Conservation (phyloP, 30 jellyfish, hydroid and myxozoan species). For the Catostylus mosaicus region DNA sequence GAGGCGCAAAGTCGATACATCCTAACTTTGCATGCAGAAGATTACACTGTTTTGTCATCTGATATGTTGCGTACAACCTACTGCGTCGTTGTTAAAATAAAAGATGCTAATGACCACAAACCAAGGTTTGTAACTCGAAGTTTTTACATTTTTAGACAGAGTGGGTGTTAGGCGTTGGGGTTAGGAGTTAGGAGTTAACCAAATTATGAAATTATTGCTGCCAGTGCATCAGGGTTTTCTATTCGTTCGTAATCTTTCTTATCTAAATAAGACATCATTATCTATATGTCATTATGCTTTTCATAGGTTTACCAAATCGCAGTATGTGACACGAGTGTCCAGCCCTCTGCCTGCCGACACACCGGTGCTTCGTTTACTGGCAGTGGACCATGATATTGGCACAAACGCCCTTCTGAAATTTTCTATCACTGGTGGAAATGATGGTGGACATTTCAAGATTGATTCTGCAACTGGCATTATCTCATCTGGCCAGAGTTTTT, state of each 20-base stretch:
- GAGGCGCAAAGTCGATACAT: conserved; percentile 41
- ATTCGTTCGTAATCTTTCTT: too few relatives aligned
- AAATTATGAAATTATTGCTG: too few relatives aligned
- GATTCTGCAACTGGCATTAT: conserved; percentile 68
- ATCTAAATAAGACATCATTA: too few relatives aligned
- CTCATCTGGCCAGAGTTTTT: conserved; percentile 39
- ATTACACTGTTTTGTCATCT: conserved; percentile 11
- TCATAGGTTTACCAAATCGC: conserved; percentile 35
- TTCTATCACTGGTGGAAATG: conserved; percentile 64
- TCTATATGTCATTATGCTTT: too few relatives aligned
- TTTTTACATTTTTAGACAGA: too few relatives aligned
- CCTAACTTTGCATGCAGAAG: conserved; percentile 63
- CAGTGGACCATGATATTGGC: conserved; percentile 74
- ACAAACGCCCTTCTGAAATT: conserved; percentile 67
- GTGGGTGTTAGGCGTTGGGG: too few relatives aligned
- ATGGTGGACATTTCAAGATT: conserved; percentile 43
- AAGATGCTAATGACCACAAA: conserved; percentile 70
- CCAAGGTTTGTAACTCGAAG: conserved; percentile 58
- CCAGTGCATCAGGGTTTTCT: too few relatives aligned
- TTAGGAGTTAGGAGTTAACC: too few relatives aligned
- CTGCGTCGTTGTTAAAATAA: conserved; percentile 53
- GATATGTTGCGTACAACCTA: conserved; percentile 28
- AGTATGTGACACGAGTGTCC: conserved; percentile 34
- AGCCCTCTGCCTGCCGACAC: conserved; percentile 29
- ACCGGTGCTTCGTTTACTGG: conserved; percentile 62